A percentile compares a stretch with the other conserved stretches of the same genome.
Conservation (phyloP, 2,797 vertebrate species). For the Scolopax rusticola region DNA sequence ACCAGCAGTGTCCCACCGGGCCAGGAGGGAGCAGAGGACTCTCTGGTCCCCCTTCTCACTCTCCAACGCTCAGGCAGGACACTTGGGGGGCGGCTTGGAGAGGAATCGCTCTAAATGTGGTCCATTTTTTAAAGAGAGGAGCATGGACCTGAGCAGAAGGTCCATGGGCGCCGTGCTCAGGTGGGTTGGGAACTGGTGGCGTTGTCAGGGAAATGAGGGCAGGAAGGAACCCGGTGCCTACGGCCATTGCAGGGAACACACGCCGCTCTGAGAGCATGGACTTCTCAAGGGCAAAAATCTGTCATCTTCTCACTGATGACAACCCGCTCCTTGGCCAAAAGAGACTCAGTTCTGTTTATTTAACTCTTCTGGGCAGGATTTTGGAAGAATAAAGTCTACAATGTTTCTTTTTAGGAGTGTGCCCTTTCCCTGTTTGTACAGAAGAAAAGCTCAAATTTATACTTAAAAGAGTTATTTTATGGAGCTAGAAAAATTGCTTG, state of each 20-base stretch:
- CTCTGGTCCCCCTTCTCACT: neutral
- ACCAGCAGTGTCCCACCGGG: accelerated
- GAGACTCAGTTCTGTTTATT: neutral
- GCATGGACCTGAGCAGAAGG: neutral
- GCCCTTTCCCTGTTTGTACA: neutral
- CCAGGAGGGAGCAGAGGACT: neutral
- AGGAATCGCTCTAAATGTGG: too few species aligned
- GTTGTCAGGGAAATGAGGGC: neutral
- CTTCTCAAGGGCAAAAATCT: constrained; percentile 18
- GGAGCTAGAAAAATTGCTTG: constrained; percentile 2
- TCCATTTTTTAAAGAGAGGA: too few species aligned
- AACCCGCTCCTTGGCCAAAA: neutral
- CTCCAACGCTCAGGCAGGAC: accelerated
- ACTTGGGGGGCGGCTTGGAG: too few species aligned
- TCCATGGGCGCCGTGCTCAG: accelerated
- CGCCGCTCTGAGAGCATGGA: neutral
- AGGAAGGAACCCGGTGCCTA: neutral
- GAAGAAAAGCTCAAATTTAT: neutral
- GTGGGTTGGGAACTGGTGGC: neutral
- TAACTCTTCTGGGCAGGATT: neutral
- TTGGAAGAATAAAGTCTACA: neutral
- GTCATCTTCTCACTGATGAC: neutral
- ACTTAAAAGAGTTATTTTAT: constrained; percentile 31
- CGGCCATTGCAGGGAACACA: neutral
- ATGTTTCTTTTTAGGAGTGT: neutral